Base-by-base conservation (phyloP, 1,140 invertebrate genomes). In the Lasaia peninsularis region DNA sequence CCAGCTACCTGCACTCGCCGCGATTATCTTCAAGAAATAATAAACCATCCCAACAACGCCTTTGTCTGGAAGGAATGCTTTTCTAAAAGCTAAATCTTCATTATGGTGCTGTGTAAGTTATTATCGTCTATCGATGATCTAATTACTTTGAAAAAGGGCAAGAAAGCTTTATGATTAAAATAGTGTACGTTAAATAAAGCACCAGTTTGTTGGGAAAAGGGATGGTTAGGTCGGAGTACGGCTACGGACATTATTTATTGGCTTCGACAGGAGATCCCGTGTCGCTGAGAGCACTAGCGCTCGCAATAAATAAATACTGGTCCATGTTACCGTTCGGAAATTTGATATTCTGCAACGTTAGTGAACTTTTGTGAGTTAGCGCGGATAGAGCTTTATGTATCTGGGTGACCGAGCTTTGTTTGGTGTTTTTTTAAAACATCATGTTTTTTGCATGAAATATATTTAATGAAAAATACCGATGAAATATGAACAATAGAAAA, bases 41-140 rank as follows among this genome's bases (percentile, higher is more conserved):
- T 33, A 6, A 59, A 52, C 20, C 18, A 37, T 40, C 35, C 18
- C 24, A 31, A 12, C 12, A 14, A n/a, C 31, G 20, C 40, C 40
- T 44, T 44, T 44, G 40, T 44, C 40, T 44, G 53, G 55, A 37
- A 11, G 32, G 37, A 51, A 40, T 52, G 57, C 35, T 59, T 52
- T 53, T 55, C 53, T 55, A 55, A 44, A 44, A 75, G 70, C 72
- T 81, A 81, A 82, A 80, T 86, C 82, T 86, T 86, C 82, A 81
- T 86, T 81, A 83, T 56, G 59, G 57, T 31, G 44, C 18, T 52
- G 71, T 59, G 74, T 84, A 81, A 73, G 80, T 80, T 73, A 63
- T 69, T 62, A 69, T 61, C 62, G 59, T 50, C 52, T 80, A 82
- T 82, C 79, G 68, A 53, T 69, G 77, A 82, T 82, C 77, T 77